phyloP scores from a whole-genome alignment of 2,797 vertebrate species.

The Corythornis leucogaster region DNA sequence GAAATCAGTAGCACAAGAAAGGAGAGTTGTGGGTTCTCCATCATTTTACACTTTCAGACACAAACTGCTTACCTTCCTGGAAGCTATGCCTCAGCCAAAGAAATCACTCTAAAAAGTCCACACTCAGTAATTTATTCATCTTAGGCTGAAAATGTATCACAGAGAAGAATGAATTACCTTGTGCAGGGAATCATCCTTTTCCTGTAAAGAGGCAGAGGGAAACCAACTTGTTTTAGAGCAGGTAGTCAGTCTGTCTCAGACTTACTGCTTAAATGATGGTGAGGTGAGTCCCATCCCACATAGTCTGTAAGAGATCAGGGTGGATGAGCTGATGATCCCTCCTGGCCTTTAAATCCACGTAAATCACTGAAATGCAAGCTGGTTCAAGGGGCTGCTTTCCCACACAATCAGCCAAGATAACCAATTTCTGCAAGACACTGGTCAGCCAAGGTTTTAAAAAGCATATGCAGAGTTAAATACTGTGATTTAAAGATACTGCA shows the following conservation, averaged over 20 bases:
- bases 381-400: not conserved
- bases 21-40: not conserved
- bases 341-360: not conserved
- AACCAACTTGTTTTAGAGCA: not conserved
- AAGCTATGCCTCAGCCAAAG: not conserved
- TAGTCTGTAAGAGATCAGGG: not conserved
- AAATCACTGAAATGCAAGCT: not conserved
- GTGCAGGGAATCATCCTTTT: not conserved
- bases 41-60: not conserved
- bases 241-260: not conserved
- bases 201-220: not conserved
- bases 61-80: not conserved
- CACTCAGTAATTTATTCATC: not conserved
- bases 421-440: not conserved
- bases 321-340: not conserved
- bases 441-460: not conserved
- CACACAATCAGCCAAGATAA: not conserved
- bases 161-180: not conserved
- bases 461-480: not conserved
- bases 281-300: not conserved
- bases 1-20: not conserved
- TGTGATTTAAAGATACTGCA: not conserved
- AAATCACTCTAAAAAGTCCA: not conserved
- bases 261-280: not conserved
- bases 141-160: not conserved